These are phyloP conservation scores for Sapayoa aenigma DNA, from an alignment of 2,113 vertebrate species.

Conservation along the genomic window DNA sequence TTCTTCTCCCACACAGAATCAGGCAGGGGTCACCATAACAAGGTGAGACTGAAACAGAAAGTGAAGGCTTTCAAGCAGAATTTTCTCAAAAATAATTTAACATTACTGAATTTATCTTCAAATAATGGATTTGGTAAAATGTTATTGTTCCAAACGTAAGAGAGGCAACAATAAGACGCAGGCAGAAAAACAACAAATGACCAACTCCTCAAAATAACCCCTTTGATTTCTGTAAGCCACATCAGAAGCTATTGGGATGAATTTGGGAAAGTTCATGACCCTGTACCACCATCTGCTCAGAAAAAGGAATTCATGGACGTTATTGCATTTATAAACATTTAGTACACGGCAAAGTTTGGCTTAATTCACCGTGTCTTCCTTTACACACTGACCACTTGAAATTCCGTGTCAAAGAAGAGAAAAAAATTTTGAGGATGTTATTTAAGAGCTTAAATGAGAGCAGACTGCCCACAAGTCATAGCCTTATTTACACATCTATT, in stretches of 20 bases:
- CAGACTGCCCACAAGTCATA: background rate
- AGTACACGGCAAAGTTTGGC: background rate
- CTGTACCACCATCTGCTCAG: background rate
- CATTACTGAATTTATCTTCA: background rate
- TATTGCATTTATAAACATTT: background rate
- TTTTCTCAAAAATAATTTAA: background rate
- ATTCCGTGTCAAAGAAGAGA: background rate
- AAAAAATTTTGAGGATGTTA: background rate
- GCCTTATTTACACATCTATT: background rate
- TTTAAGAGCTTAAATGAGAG: background rate
- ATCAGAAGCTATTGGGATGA: background rate
- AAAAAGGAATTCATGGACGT: background rate
- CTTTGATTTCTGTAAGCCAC: background rate
- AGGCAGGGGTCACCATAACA: background rate
- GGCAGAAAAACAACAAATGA: background rate
- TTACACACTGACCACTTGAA: background rate
- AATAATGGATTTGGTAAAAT: background rate
- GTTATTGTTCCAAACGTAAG: background rate
- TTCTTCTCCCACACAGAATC: background rate
- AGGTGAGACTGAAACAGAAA: background rate
- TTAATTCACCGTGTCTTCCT: too few relatives aligned
- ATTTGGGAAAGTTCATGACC: background rate
- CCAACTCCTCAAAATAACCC: background rate
- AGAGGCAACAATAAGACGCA: background rate
- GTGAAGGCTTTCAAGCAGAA: background rate